These are phyloP conservation scores for Phymatocera aterrima DNA, from an alignment of 2,888 invertebrate genomes.

Conservation along the genomic window DNA sequence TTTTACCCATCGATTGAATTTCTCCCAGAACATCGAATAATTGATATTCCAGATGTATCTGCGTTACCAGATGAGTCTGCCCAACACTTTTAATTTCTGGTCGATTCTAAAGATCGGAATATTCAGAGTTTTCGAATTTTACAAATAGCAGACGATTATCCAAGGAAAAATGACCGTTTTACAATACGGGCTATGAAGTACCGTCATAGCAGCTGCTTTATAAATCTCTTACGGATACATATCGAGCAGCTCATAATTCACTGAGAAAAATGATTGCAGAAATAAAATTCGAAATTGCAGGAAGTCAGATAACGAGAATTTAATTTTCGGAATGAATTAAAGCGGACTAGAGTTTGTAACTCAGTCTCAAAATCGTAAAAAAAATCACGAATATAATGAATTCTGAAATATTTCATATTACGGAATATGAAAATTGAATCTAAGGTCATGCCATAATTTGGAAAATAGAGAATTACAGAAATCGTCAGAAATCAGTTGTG, in stretches of 20 bases:
- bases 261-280: background rate
- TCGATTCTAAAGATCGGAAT: background rate
- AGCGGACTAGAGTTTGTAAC: too few relatives aligned
- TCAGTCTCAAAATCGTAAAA: too few relatives aligned
- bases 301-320: too few relatives aligned
- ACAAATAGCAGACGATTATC: background rate
- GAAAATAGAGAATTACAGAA: too few relatives aligned
- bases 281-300: background rate
- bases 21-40: background rate
- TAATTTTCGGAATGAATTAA: too few relatives aligned
- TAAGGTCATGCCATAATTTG: too few relatives aligned
- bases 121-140: background rate
- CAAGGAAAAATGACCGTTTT: background rate
- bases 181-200: background rate
- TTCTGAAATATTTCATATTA: too few relatives aligned
- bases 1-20: background rate
- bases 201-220: background rate
- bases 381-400: too few relatives aligned
- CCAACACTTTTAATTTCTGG: too few relatives aligned
- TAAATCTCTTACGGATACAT: background rate
- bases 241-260: background rate
- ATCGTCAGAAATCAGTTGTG: too few relatives aligned
- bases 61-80: too few relatives aligned
- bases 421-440: too few relatives aligned
- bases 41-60: background rate